Evolutionary conservation across 2,113 vertebrate genomes (phyloP).

Genomic region (Jacana jacana): DNA sequence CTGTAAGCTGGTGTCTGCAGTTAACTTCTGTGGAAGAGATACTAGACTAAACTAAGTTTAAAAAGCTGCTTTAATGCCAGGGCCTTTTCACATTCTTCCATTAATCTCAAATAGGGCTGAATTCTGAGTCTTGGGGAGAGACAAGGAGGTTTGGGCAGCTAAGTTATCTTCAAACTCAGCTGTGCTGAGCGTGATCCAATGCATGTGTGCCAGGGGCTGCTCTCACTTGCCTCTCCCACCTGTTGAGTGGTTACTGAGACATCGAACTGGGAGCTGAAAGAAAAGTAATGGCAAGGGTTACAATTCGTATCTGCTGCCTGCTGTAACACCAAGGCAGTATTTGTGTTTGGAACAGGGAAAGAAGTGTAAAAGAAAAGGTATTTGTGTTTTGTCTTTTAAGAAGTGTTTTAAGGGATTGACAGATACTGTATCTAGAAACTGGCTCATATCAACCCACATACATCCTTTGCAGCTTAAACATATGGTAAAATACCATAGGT

Average conservation of each 20-base stretch:
- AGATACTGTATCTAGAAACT: background rate
- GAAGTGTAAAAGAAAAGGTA: background rate
- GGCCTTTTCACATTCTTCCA: background rate
- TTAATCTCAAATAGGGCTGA: background rate
- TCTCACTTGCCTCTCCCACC: background rate
- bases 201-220: background rate
- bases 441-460: background rate
- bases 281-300: background rate
- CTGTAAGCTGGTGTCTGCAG: background rate
- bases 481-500: background rate
- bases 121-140: background rate
- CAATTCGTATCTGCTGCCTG: background rate
- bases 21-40: background rate
- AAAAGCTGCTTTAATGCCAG: background rate
- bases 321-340: background rate
- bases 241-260: background rate
- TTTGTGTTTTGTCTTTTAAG: background rate
- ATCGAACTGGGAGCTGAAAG: fast-evolving
- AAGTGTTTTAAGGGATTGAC: background rate
- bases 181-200: background rate
- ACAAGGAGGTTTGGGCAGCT: background rate
- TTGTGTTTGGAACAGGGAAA: background rate
- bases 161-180: background rate
- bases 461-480: background rate
- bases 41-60: background rate